Conservation (phyloP, 2,797 vertebrate species). For the Myiothlypis chrysogaster region DNA sequence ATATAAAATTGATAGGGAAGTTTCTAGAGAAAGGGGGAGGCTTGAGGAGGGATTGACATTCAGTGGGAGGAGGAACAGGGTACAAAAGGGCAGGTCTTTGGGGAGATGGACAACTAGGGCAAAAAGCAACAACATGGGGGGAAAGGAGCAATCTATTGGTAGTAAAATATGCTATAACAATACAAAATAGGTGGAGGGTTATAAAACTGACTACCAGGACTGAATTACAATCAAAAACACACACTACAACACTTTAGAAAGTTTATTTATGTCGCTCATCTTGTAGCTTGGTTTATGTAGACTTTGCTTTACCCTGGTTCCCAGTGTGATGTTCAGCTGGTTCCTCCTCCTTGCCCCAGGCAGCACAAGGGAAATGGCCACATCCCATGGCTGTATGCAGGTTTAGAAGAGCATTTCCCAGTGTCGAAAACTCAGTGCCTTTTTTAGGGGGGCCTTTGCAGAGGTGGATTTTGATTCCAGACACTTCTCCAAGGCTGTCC, state of each 20-base stretch:
- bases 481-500: background rate
- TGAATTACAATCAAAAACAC: background rate
- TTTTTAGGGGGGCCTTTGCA: background rate
- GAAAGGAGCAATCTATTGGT: background rate
- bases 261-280: background rate
- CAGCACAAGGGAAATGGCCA: background rate
- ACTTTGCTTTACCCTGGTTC: background rate
- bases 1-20: background rate
- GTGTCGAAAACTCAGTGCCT: background rate
- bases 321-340: fast-evolving
- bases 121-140: background rate
- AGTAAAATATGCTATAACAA: background rate
- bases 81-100: background rate
- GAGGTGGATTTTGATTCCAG: background rate
- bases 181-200: background rate
- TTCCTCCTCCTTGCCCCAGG: fast-evolving
- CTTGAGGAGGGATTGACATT: background rate
- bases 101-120: background rate
- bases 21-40: background rate
- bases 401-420: background rate
- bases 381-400: fast-evolving
- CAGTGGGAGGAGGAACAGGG: background rate
- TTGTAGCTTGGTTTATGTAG: background rate
- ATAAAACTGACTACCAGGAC: background rate
- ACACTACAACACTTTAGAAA: background rate